Percentiles rank a stretch among this genome's conserved stretches.
These are phyloP conservation scores for Coboldia fuscipes DNA, from an alignment of 1,140 invertebrate species.

Conservation along the genomic window DNA sequence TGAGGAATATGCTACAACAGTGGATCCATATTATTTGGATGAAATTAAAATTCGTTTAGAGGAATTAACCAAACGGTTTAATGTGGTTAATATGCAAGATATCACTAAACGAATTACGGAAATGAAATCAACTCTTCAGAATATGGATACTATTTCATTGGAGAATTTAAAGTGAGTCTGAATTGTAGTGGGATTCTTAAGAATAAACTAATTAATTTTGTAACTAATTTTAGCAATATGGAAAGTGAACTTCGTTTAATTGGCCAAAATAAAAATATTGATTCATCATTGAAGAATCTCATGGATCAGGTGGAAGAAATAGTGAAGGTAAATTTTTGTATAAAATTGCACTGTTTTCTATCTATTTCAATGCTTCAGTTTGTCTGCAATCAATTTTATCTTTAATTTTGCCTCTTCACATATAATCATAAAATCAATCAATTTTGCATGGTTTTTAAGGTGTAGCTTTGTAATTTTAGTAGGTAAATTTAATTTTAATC, in stretches of 20 bases:
- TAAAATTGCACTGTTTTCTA: no score
- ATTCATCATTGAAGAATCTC: constrained; percentile 18
- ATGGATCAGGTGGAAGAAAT: constrained; percentile 21
- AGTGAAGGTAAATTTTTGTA: constrained; percentile 20
- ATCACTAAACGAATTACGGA: constrained; percentile 17
- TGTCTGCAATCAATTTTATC: no score
- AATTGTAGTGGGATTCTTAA: no score
- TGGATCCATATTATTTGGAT: constrained; percentile 38
- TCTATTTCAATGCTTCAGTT: no score
- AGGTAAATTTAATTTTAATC: no score
- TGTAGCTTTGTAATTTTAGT: no score
- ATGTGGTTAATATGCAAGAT: constrained; percentile 17
- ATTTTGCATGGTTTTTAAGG: no score
- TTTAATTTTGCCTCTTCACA: no score
- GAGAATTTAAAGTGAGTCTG: constrained; percentile 14
- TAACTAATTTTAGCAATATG: constrained; percentile 13
- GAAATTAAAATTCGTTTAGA: constrained; percentile 34
- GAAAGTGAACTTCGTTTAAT: constrained; percentile 19
- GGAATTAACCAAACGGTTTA: constrained; percentile 12
- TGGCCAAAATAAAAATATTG: constrained; percentile 18
- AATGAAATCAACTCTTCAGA: constrained; percentile 18
- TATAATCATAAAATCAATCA: no score
- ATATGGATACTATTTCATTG: constrained; percentile 19
- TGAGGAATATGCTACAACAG: constrained; percentile 37
- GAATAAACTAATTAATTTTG: no score